Base-by-base conservation (phyloP, 2,888 invertebrate genomes). In the Notodonta ziczac region DNA sequence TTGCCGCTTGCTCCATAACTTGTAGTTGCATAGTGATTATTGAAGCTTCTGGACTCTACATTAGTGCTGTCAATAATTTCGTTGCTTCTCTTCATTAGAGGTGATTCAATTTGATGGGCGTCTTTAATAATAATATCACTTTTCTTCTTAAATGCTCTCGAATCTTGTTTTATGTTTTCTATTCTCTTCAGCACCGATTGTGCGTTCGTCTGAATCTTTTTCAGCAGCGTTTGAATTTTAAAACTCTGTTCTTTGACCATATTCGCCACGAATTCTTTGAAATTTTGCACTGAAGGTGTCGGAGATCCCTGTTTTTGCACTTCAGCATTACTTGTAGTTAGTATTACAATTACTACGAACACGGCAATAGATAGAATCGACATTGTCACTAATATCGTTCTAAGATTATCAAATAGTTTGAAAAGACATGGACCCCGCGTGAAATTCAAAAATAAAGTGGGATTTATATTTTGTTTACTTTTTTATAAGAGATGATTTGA, bases 191-290 rank as follows among this genome's bases (percentile, higher is more conserved):
- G 73, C 52, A 90, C 88, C 0, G 81, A 82, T 74, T 89, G 86
- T 13, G 93, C 90, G 60, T 90, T 92, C 0, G 74, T 83, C 65
- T 92, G 92, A 58, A 93, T 86, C 75, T 88, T 93, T 63, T 86
- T 85, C 24, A 92, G 80, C 7, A 91, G 69, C 12, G 73, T 73
- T 66, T 91, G 88, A 53, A 92, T 90, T 78, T 90, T 91, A 0
- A 78, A 76, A 66, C 89, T 91, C 66, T 92, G 92, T 52, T 93
- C 90, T 58, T 89, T 89, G 63, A 93, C 85, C 78, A 89, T 83
- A 62, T 84, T 86, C 9, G 87, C 74, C 46, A 92, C 80, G 58
- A 82, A 85, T 50, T 90, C 81, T 73, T 91, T 90, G 59, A 92
- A 88, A 62, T 84, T 86, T 62, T 85, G 77, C 44, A 82, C 77